Percentiles rank a stretch among this genome's conserved stretches.
phyloP scores from a whole-genome alignment of 2,888 invertebrate species.

The Limnephilus marmoratus region DNA sequence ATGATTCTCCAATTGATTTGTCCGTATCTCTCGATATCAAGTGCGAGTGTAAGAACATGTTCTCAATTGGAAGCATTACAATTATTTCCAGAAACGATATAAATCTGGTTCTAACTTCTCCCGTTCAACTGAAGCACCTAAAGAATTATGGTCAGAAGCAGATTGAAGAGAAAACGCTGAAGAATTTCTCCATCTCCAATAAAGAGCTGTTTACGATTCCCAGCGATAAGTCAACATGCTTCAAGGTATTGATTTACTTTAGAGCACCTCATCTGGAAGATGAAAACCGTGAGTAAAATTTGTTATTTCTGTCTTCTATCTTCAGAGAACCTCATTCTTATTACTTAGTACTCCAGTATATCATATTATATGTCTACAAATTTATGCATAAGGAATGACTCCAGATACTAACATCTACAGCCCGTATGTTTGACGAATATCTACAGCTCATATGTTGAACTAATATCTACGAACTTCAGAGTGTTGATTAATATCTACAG shows the following conservation, averaged over 20 bases:
- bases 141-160: constrained; percentile 28
- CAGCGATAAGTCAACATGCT: constrained; percentile 44
- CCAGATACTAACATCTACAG: too few species aligned
- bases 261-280: constrained; percentile 50
- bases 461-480: too few species aligned
- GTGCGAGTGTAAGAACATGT: constrained; percentile 43
- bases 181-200: constrained; percentile 33
- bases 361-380: too few species aligned
- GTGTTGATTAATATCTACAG: too few species aligned
- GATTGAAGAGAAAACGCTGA: constrained; percentile 37
- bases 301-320: not conserved
- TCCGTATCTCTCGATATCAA: constrained; percentile 54
- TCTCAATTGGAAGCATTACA: constrained; percentile 52
- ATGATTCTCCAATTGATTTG: constrained; percentile 57
- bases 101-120: constrained; percentile 32
- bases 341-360: too few species aligned
- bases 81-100: constrained; percentile 49
- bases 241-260: constrained; percentile 59
- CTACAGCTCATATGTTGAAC: too few species aligned
- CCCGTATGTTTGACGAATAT: too few species aligned
- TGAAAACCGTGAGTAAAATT: constrained; percentile 41
- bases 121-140: constrained; percentile 46
- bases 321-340: not conserved
- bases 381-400: too few species aligned
- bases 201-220: constrained; percentile 54